Percentiles rank a stretch among this genome's conserved stretches.
phyloP scores from a whole-genome alignment of 2,797 vertebrate species.

The Phrynocephalus forsythii region DNA sequence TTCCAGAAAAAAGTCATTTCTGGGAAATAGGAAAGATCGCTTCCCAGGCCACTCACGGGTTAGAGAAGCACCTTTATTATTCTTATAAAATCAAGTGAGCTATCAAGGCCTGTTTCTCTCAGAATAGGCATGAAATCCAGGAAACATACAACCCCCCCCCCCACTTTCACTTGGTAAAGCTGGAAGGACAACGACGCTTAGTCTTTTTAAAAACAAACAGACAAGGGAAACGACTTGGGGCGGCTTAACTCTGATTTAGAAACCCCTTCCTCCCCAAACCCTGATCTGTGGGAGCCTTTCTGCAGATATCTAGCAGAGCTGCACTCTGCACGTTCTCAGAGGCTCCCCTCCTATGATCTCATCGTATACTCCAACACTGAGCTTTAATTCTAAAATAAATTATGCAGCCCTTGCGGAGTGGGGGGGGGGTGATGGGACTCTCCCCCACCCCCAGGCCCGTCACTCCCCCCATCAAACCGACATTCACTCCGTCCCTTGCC shows the following conservation, averaged over 20 bases:
- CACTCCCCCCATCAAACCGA: neutral
- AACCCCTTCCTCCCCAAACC: neutral
- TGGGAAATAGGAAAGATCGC: neutral
- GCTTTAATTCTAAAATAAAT: neutral
- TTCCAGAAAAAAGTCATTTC: neutral
- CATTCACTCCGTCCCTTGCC: too few relatives aligned
- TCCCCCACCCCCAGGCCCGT: too few relatives aligned
- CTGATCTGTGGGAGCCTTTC: too few relatives aligned
- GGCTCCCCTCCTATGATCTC: neutral
- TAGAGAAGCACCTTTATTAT: neutral
- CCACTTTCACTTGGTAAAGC: neutral
- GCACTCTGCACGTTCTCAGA: constrained; percentile 3
- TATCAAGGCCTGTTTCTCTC: neutral
- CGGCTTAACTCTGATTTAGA: neutral
- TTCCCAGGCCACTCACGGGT: neutral
- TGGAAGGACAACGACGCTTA: neutral
- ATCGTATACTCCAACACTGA: neutral
- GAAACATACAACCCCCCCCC: neutral
- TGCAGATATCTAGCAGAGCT: neutral
- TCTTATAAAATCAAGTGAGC: neutral
- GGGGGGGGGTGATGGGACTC: neutral
- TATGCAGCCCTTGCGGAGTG: too few relatives aligned
- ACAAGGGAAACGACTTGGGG: neutral
- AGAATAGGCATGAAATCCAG: neutral
- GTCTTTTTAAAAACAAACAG: neutral